Base-by-base conservation (phyloP, 2,797 vertebrate species). In the Scleropages formosus region DNA sequence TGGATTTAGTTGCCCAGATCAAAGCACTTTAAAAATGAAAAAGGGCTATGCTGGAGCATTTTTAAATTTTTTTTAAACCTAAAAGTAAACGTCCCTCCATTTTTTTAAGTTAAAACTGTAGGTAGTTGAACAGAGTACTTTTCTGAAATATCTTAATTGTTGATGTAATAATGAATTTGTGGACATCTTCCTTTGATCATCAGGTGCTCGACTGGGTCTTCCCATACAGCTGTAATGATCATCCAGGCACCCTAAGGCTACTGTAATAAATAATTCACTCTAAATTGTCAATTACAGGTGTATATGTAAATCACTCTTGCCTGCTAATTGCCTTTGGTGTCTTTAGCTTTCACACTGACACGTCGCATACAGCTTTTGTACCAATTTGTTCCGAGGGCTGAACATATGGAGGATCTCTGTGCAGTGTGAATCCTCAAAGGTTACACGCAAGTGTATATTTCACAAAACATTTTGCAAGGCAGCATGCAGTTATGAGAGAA, bases 1-100 rank as follows among this genome's bases (percentile, higher is more conserved):
- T 75, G 20, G 58, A 75, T 49, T 75, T 31, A 59, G 31, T 22
- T 67, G 20, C 31, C 20, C 27, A 67, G 74, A 60, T 68, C 53
- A 75, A 59, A 59, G 18, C 24, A 51, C 26, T 69, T 47, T 60
- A 13, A 68, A 61, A 67, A 68, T 58, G 26, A 60, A 13, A 47
- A 69, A 53, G 39, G 20, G 49, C 11, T 20, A 10, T n/a, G 27
- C 2, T 39, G 31, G 39, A 31, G n/a, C n/a, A n/a, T n/a, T n/a
- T n/a, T n/a, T n/a, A n/a, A n/a, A n/a, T n/a, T n/a, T 39, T 39
- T 6, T 39, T 39, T 39, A n/a, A n/a, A n/a, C n/a, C n/a, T 39
- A 39, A 39, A 2, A 39, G 31, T 2, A 31, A 39, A n/a, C n/a
- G n/a, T n/a, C n/a, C n/a, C n/a, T n/a, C n/a, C n/a, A n/a, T n/a